These are phyloP conservation scores for Tiliacea citrago DNA, from an alignment of 2,888 invertebrate species.

Conservation along the genomic window DNA sequence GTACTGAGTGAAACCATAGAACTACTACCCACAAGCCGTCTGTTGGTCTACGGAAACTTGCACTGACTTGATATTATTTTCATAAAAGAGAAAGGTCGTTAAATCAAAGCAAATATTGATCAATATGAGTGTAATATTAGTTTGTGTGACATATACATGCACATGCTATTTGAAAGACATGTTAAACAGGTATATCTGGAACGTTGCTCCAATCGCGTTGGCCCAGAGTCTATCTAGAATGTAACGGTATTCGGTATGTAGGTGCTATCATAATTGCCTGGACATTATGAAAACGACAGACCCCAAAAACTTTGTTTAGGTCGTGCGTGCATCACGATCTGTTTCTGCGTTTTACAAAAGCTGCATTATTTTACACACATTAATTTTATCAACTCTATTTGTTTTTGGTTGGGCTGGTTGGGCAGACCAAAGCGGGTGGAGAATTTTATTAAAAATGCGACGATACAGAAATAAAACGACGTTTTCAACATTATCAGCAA, in stretches of 20 bases:
- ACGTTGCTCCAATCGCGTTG: constrained; percentile 66
- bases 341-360: constrained; percentile 7
- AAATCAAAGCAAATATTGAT: constrained; percentile 49
- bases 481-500: constrained; percentile 1
- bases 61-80: constrained; percentile 60
- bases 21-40: constrained; percentile 44
- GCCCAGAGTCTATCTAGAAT: constrained; percentile 69
- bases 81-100: constrained; percentile 66
- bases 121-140: constrained; percentile 53
- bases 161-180: constrained; percentile 60
- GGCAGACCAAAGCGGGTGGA: neutral
- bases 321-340: neutral
- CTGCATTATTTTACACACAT: neutral
- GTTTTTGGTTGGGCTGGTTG: neutral
- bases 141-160: constrained; percentile 55
- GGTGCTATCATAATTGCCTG: constrained; percentile 50
- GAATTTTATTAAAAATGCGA: constrained; percentile 6
- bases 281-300: constrained; percentile 43
- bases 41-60: constrained; percentile 62
- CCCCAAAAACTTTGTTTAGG: constrained; percentile 19
- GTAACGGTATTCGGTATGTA: constrained; percentile 61
- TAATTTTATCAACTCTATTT: neutral
- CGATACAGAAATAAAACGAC: neutral
- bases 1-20: constrained; percentile 76
- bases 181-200: constrained; percentile 70